Base-by-base conservation (phyloP, 2,113 vertebrate species). In the Ageneiosus marmoratus region DNA sequence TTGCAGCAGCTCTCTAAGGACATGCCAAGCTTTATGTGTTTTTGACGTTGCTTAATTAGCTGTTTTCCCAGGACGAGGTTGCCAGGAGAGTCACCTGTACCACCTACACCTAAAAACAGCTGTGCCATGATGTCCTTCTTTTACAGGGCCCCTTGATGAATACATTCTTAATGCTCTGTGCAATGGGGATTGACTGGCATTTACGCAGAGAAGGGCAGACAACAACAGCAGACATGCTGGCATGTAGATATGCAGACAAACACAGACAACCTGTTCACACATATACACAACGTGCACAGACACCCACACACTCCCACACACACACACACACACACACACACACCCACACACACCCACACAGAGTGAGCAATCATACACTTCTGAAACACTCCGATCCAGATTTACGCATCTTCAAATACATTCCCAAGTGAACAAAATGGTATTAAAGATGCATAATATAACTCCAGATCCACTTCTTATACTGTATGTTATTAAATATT, bases 21-120 rank as follows among this genome's bases (percentile, higher is more conserved):
- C 34, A 86, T 78, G 56, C 83, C 83, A 37, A 79, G 86, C 90
- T 87, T 92, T 90, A 91, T 91, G 85, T 86, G 86, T 86, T 93
- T 92, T 93, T 92, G 92, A 91, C 87, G 76, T 86, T 85, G 89
- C 90, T 91, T 93, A 94, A 94, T 94, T 94, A 95, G 89, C 87
- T 82, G 92, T 92, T 90, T 76, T 93, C 92, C 92, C 92, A 84
- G 76, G 87, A 29, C 84, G 78, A 74, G 53, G 81, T 82, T 72
- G 87, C 74, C 73, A 34, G 37, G 88, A 85, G 85, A 90, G 89
- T 91, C 93, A 93, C 92, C 92, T 93, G 93, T 90, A 92, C 79
- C 13, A 18, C 67, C 79, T 87, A 89, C 90, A 92, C 90, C 90
- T 91, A 89, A 91, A 89, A 92, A 91, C 92, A 93, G 90, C 92